Percentiles rank a stretch among this genome's conserved stretches.
Conservation (phyloP, 2,113 vertebrate species). For the Galeopterus variegatus region DNA sequence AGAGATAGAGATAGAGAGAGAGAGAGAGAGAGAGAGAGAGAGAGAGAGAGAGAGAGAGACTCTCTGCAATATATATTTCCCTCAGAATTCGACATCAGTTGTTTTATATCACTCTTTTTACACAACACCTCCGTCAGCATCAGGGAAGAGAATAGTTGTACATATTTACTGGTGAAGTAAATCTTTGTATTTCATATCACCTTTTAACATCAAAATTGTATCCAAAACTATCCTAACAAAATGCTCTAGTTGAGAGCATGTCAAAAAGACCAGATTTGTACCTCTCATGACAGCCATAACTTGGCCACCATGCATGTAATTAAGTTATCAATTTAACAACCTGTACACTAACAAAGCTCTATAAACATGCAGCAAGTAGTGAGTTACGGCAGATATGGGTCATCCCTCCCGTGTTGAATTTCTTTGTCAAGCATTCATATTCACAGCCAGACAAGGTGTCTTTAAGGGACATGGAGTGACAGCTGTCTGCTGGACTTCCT, state of each 20-base stretch:
- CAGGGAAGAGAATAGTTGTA: neutral
- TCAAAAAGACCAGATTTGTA: conserved; percentile 31
- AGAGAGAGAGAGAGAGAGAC: neutral
- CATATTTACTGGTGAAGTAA: neutral
- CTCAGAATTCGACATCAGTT: conserved; percentile 52
- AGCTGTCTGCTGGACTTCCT: neutral
- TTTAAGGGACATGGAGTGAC: neutral
- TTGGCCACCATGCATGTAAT: conserved; percentile 21
- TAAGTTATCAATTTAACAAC: conserved; percentile 51
- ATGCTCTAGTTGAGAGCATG: neutral
- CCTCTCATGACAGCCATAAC: neutral
- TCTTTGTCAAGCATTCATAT: neutral
- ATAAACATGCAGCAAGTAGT: neutral
- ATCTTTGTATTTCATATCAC: neutral
- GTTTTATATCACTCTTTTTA: neutral
- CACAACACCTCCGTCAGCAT: neutral
- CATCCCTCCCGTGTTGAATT: neutral
- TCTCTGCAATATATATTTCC: conserved; percentile 71
- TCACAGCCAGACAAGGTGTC: neutral
- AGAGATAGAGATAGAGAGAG: neutral
- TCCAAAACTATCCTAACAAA: neutral
- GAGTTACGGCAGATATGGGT: neutral
- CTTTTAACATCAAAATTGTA: conserved; percentile 42
- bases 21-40: neutral
- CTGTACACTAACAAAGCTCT: conserved; percentile 16